Conservation (phyloP, 2,797 vertebrate genomes). For the Enteromius viviparus region DNA sequence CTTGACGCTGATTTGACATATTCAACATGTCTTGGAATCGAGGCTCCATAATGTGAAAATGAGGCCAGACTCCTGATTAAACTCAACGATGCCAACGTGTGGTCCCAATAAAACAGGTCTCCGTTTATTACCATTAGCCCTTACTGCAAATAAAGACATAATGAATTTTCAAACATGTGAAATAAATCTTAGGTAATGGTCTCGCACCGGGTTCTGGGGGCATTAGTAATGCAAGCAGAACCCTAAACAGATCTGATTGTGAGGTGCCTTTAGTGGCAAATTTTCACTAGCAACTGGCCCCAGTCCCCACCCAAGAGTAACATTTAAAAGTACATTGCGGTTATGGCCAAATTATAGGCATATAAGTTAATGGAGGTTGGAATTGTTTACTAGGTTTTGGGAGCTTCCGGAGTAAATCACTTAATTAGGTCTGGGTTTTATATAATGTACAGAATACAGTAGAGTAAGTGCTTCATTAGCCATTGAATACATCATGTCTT, state of each 20-base stretch:
- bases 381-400: slow-evolving; percentile 24
- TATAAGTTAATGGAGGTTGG: slow-evolving; percentile 24
- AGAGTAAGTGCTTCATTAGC: background rate
- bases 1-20: slow-evolving; percentile 64
- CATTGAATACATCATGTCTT: background rate
- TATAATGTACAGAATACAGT: slow-evolving; percentile 6
- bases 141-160: slow-evolving; percentile 49
- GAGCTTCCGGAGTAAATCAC: slow-evolving; percentile 12
- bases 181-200: slow-evolving; percentile 51
- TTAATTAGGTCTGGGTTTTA: slow-evolving; percentile 27
- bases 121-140: slow-evolving; percentile 46
- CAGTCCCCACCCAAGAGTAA: background rate
- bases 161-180: slow-evolving; percentile 44
- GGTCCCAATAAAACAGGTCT: slow-evolving; percentile 55
- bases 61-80: slow-evolving; percentile 50
- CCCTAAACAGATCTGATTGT: slow-evolving; percentile 19
- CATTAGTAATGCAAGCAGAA: background rate
- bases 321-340: slow-evolving; percentile 39
- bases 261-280: slow-evolving; percentile 9
- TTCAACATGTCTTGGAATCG: slow-evolving; percentile 59
- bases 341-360: slow-evolving; percentile 39
- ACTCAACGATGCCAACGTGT: slow-evolving; percentile 48
- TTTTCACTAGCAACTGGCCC: slow-evolving; percentile 14
- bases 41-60: slow-evolving; percentile 54
- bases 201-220: background rate